A percentile compares a stretch with the other conserved stretches of the same genome.
Evolutionary conservation across 2,888 invertebrate genomes (phyloP).

Genomic region (Drosophila setosimentum): DNA sequence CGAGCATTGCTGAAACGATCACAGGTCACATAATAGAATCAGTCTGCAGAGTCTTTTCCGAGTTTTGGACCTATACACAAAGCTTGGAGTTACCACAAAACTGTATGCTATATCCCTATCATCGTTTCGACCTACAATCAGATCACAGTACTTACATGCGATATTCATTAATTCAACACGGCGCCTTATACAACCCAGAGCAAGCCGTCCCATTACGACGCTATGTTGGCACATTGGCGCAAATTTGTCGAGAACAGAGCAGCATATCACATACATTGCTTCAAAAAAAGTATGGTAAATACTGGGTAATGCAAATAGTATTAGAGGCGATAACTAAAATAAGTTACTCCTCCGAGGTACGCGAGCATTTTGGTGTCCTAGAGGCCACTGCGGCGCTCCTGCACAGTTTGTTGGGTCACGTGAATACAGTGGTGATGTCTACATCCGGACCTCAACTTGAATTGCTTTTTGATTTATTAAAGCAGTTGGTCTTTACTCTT

Average conservation of each 20-base stretch:
- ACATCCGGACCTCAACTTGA: slow-evolving; percentile 32
- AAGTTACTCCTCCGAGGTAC: slow-evolving; percentile 80
- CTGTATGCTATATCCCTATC: slow-evolving; percentile 72
- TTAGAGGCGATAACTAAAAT: slow-evolving; percentile 76
- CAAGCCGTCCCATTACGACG: slow-evolving; percentile 77
- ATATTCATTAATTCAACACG: slow-evolving; percentile 63
- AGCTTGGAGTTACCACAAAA: slow-evolving; percentile 78
- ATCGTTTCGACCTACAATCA: slow-evolving; percentile 62
- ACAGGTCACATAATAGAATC: slow-evolving; percentile 54
- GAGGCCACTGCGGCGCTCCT: slow-evolving; percentile 75
- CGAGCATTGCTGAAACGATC: slow-evolving; percentile 3
- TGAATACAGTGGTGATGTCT: slow-evolving; percentile 3
- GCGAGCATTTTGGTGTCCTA: slow-evolving; percentile 79
- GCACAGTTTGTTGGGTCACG: slow-evolving; percentile 55
- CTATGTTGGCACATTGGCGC: slow-evolving; percentile 75
- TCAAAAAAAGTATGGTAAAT: slow-evolving; percentile 67
- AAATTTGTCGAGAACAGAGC: slow-evolving; percentile 68
- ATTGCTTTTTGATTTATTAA: slow-evolving; percentile 75
- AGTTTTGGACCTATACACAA: slow-evolving; percentile 81
- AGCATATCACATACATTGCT: slow-evolving; percentile 61
- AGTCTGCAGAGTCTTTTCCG: slow-evolving; percentile 73
- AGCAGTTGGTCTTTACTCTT: slow-evolving; percentile 79
- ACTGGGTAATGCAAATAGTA: slow-evolving; percentile 74
- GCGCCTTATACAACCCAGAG: slow-evolving; percentile 67
- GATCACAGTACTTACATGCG: slow-evolving; percentile 34